phyloP scores from a whole-genome alignment of 2,113 vertebrate species.

The Leptobrachium leishanense region DNA sequence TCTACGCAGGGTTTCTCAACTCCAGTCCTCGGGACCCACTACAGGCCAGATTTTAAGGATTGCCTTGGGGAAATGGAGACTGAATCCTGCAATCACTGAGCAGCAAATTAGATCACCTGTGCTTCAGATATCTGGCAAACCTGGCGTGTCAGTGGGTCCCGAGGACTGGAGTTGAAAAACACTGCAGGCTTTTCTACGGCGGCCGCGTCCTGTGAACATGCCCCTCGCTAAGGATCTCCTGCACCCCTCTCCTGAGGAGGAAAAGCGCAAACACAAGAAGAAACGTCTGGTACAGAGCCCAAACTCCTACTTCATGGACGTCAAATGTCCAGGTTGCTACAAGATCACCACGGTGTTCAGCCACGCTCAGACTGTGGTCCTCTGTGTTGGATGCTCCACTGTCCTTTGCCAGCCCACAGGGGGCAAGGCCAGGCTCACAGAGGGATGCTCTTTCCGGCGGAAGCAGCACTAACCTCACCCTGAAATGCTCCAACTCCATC shows the following conservation, averaged over 20 bases:
- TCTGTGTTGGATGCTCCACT: conserved; percentile 76
- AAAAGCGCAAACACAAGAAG: conserved; percentile 83
- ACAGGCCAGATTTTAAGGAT: too few relatives aligned
- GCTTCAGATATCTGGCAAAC: too few relatives aligned
- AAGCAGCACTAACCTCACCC: conserved; percentile 66
- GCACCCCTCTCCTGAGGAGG: conserved; percentile 74
- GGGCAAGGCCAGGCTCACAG: conserved; percentile 74
- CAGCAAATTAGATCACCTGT: too few relatives aligned
- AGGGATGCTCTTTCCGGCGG: conserved; percentile 74
- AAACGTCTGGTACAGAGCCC: conserved; percentile 84
- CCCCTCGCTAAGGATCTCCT: conserved; percentile 81
- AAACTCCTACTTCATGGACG: conserved; percentile 87
- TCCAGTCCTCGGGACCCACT: too few relatives aligned
- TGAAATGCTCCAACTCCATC: conserved; percentile 2
- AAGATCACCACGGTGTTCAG: conserved; percentile 79
- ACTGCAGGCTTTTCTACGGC: too few relatives aligned
- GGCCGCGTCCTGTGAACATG: too few relatives aligned
- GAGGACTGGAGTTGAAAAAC: too few relatives aligned
- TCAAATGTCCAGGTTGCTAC: conserved; percentile 81
- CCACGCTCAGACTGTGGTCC: conserved; percentile 74
- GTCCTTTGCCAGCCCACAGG: conserved; percentile 79
- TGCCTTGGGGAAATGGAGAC: too few relatives aligned
- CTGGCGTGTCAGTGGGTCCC: too few relatives aligned
- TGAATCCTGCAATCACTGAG: too few relatives aligned
- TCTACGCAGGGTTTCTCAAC: too few relatives aligned